A percentile compares a stretch with the other conserved stretches of the same genome.
Conservation (phyloP, 1,140 invertebrate genomes). For the Diachasma alloeum region DNA sequence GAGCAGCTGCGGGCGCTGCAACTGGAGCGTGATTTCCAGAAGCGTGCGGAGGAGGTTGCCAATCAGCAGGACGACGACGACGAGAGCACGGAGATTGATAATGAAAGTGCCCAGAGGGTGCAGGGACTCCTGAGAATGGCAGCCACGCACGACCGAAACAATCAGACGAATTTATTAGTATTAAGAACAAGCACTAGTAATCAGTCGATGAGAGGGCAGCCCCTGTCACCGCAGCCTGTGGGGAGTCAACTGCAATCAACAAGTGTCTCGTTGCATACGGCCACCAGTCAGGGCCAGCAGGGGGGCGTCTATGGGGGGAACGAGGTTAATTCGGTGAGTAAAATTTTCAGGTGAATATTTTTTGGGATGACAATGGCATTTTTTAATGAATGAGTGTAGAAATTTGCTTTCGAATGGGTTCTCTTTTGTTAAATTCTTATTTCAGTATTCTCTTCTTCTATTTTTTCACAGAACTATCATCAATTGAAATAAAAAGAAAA, state of each 20-base stretch:
- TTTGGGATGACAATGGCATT: too few relatives aligned
- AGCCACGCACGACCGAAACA: conserved; percentile 50
- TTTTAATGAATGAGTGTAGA: too few relatives aligned
- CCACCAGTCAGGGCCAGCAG: conserved; percentile 40
- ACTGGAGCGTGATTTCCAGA: conserved; percentile 88
- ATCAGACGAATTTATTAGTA: conserved; percentile 36
- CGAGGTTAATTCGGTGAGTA: conserved; percentile 32
- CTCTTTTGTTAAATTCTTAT: too few relatives aligned
- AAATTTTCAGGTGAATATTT: too few relatives aligned
- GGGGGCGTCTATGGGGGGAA: conserved; percentile 29
- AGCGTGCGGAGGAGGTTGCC: conserved; percentile 80
- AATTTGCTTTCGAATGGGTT: too few relatives aligned
- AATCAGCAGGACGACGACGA: conserved; percentile 83
- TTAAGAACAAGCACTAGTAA: conserved; percentile 47
- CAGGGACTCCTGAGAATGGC: conserved; percentile 61
- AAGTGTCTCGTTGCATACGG: conserved; percentile 46
- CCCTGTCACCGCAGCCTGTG: conserved; percentile 48
- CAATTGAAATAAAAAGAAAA: too few relatives aligned
- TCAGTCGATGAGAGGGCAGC: conserved; percentile 46
- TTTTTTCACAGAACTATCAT: too few relatives aligned
- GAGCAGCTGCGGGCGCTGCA: conserved; percentile 85
- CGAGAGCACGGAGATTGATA: conserved; percentile 60
- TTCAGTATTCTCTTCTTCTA: too few relatives aligned
- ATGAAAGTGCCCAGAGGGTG: conserved; percentile 61
- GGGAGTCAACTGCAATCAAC: conserved; percentile 50